Evolutionary conservation across 2,888 invertebrate species (phyloP).

Genomic region (Cerastis leucographa): DNA sequence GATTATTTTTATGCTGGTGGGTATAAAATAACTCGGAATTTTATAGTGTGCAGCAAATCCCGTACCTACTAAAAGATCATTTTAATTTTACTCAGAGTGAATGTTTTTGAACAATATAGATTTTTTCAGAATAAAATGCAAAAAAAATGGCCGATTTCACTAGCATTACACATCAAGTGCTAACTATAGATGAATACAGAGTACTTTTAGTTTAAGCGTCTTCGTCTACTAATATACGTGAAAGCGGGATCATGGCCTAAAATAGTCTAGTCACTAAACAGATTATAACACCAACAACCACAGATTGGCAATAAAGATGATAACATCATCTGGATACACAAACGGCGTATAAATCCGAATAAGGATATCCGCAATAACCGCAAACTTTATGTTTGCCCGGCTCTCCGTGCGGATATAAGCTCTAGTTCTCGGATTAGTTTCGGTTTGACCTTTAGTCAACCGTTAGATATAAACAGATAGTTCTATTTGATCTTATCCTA

Average conservation of each 20-base stretch:
- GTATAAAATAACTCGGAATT: not conserved
- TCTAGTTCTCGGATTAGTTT: constrained; percentile 57
- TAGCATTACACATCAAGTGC: not conserved
- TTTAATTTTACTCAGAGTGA: not conserved
- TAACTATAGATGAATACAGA: not conserved
- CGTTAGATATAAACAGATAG: constrained; percentile 23
- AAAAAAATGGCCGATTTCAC: not conserved
- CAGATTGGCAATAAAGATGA: constrained; percentile 24
- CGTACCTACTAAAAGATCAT: not conserved
- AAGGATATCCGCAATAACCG: constrained; percentile 56
- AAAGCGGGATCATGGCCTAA: not conserved
- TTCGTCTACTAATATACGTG: not conserved
- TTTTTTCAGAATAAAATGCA: not conserved
- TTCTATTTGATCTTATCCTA: constrained; percentile 20
- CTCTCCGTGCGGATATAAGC: constrained; percentile 55
- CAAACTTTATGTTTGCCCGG: constrained; percentile 52
- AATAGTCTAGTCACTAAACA: not conserved
- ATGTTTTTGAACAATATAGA: not conserved
- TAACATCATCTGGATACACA: constrained; percentile 22
- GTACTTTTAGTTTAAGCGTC: not conserved
- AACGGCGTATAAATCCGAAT: constrained; percentile 36
- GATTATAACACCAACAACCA: not conserved
- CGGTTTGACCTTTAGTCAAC: constrained; percentile 40
- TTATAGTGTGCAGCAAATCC: not conserved
- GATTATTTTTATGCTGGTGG: not conserved